A percentile compares a stretch with the other conserved stretches of the same genome.
Evolutionary conservation across 2,113 vertebrate species (phyloP).

Genomic region (Lipophrys pholis): DNA sequence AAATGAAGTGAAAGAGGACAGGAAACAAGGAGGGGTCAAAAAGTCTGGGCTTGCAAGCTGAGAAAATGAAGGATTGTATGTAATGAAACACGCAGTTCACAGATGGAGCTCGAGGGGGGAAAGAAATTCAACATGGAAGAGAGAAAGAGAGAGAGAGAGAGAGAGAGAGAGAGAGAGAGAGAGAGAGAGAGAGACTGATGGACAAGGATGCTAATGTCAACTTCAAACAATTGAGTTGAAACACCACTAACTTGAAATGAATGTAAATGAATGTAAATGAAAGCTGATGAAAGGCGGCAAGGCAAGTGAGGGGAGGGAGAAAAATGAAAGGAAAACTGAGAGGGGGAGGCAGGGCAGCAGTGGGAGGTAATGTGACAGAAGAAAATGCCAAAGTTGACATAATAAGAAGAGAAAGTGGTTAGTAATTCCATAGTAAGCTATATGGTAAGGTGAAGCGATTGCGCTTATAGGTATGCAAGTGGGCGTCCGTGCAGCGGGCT

Average conservation of each 20-base stretch:
- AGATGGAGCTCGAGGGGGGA: background rate
- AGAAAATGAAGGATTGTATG: constrained; percentile 29
- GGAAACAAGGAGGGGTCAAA: constrained; percentile 16
- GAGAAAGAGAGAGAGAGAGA: background rate
- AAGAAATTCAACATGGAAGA: background rate
- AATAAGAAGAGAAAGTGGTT: constrained; percentile 33
- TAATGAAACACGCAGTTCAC: constrained; percentile 30
- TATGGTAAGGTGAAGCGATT: constrained; percentile 41
- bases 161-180: background rate
- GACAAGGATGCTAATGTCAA: constrained; percentile 30
- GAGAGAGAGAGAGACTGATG: constrained; percentile 4
- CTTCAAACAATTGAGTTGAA: constrained; percentile 43
- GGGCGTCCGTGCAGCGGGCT: constrained; percentile 23
- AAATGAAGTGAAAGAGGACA: constrained; percentile 21
- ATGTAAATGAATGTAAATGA: constrained; percentile 48
- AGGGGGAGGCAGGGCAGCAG: constrained; percentile 7
- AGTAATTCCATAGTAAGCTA: constrained; percentile 43
- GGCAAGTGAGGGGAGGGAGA: background rate
- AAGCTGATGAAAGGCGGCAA: constrained; percentile 17
- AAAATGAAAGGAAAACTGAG: background rate
- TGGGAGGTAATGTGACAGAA: background rate
- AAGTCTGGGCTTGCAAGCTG: constrained; percentile 24
- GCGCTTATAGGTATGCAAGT: constrained; percentile 24
- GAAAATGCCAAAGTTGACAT: constrained; percentile 39
- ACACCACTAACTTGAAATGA: constrained; percentile 29